phyloP scores from a whole-genome alignment of 2,113 vertebrate species.

The Lepus timidus region DNA sequence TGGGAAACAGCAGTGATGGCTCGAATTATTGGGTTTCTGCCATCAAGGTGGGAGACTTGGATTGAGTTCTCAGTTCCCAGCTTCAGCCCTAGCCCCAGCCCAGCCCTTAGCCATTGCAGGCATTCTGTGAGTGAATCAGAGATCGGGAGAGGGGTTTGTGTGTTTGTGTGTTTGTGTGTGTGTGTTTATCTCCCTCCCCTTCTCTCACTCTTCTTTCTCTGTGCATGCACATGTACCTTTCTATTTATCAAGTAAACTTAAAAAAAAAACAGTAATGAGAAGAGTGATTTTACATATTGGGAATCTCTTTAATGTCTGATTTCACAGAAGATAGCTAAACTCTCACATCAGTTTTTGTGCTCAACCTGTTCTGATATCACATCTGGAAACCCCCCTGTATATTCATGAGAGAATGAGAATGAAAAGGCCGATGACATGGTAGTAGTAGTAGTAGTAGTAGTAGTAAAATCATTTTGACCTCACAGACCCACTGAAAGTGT shows the following conservation, averaged over 20 bases:
- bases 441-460: neutral
- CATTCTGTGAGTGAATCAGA: too few relatives aligned
- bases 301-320: neutral
- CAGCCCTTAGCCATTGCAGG: too few relatives aligned
- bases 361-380: neutral
- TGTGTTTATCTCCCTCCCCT: too few relatives aligned
- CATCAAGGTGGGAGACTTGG: too few relatives aligned
- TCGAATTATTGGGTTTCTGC: too few relatives aligned
- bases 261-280: conserved; percentile 35
- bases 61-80: too few relatives aligned
- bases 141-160: too few relatives aligned
- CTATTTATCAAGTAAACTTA: neutral
- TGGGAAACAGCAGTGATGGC: too few relatives aligned
- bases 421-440: neutral
- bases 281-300: neutral
- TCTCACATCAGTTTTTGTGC: conserved; percentile 23
- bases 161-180: too few relatives aligned
- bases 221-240: too few relatives aligned
- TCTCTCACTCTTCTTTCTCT: too few relatives aligned
- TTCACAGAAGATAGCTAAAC: neutral
- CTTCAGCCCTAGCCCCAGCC: too few relatives aligned
- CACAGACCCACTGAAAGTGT: neutral
- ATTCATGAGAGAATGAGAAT: neutral
- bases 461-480: neutral
- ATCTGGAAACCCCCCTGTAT: neutral